Base-by-base conservation (phyloP, 2,888 invertebrate genomes). In the Chalcis sispes region DNA sequence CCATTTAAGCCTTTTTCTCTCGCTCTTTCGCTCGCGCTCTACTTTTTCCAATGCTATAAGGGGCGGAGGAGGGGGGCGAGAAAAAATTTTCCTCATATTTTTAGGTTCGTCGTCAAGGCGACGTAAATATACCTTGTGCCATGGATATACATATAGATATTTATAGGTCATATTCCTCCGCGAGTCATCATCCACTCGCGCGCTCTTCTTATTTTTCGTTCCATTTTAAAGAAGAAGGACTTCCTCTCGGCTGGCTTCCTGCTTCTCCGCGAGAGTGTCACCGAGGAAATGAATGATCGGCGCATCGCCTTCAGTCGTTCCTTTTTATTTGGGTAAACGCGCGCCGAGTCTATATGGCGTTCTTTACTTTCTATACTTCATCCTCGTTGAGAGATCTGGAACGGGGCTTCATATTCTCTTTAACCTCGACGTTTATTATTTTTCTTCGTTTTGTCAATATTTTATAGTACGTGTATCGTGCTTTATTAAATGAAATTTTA, bases 221-320 rank as follows among this genome's bases (percentile, higher is more conserved):
- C 5, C 36, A 36, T 10, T 4, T 7, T 7, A 10, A 36, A 10
- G 10, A 10, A 36, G 10, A 36, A 10, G 10, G 36, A 36, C 36
- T 36, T 36, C 36, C 5, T 36, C 36, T 4, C 36, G 4, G n/a
- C 10, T 36, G 10, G 36, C 36, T 7, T 36, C 36, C n/a, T 7
- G 36, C 40, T 70, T 67, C 23, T 52, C 7, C 50, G 36, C 36
- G n/a, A n/a, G n/a, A n/a, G n/a, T n/a, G n/a, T n/a, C n/a, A 25
- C 23, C 29, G 15, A 36, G 36, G 36, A 69, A 69, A 62, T 25
- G 62, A 54, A 72, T 72, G 72, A 64, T 72, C 62, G 72, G 56
- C 32, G 72, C 20, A n/a, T 18, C 25, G 25, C 13, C 32, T 29
- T 7, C 29, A n/a, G 56, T 59, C 56, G 8, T 69, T 48, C 48